Conservation (phyloP, 2,113 vertebrate genomes). For the Bungarus multicinctus region DNA sequence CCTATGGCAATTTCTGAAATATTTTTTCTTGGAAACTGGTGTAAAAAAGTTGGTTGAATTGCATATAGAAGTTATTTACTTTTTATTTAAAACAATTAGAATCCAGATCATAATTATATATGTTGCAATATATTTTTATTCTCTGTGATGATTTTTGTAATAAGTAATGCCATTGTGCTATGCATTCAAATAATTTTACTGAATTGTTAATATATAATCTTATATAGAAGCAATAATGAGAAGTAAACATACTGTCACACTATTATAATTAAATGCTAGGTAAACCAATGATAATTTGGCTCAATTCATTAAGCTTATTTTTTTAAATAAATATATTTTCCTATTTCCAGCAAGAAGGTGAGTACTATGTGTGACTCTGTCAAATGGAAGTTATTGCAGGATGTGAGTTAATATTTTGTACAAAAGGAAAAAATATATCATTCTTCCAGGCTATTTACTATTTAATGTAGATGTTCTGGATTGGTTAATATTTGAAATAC, state of each 20-base stretch:
- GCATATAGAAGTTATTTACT: neutral
- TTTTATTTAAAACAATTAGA: neutral
- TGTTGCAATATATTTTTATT: neutral
- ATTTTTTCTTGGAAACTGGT: neutral
- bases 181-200: neutral
- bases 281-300: conserved; percentile 52
- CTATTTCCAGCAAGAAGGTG: no score
- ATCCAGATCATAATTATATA: neutral
- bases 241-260: conserved; percentile 35
- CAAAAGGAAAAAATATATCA: neutral
- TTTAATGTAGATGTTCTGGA: no score
- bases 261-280: conserved; percentile 30
- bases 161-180: neutral
- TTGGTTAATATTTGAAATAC: no score
- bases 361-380: no score
- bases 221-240: conserved; percentile 30
- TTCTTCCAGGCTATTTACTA: neutral
- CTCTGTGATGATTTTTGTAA: neutral
- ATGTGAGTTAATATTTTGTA: no score
- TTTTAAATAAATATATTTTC: no score
- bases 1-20: neutral
- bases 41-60: neutral
- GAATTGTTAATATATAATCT: conserved; percentile 10
- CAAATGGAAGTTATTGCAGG: no score
- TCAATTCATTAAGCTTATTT: conserved; percentile 42